phyloP scores from a whole-genome alignment of 2,888 invertebrate species.

The Drosophila pseudotalamancana region DNA sequence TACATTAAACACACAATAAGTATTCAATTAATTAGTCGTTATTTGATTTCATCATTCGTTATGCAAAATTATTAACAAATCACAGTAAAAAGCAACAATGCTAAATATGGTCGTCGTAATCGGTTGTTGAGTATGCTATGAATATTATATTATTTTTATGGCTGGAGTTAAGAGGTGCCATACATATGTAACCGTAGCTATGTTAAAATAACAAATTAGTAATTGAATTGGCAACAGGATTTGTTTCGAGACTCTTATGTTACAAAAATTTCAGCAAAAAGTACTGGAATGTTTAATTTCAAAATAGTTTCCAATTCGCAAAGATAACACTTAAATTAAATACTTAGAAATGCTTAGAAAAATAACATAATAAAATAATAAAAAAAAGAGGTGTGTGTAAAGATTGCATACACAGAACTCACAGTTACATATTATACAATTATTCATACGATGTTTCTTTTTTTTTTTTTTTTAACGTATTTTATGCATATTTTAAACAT shows the following conservation, averaged over 20 bases:
- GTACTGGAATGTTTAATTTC: constrained; percentile 51
- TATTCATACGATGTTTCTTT: constrained; percentile 1
- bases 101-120: constrained; percentile 53
- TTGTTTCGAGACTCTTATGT: not conserved
- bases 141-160: constrained; percentile 35
- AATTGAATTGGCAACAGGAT: not conserved
- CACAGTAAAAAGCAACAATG: constrained; percentile 77
- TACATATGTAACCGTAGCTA: constrained; percentile 38
- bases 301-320: constrained; percentile 30
- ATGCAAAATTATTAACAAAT: constrained; percentile 74
- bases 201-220: constrained; percentile 3
- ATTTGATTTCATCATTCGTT: constrained; percentile 41
- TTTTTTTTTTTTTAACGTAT: constrained; percentile 1
- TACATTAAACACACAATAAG: constrained; percentile 19
- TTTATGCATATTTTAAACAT: constrained; percentile 24
- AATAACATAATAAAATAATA: constrained; percentile 14
- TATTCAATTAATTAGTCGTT: constrained; percentile 29
- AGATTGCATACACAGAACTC: not conserved
- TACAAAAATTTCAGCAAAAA: not conserved
- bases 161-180: constrained; percentile 28
- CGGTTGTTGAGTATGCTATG: constrained; percentile 18
- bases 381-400: not conserved
- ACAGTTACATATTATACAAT: constrained; percentile 37
- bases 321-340: constrained; percentile 60
- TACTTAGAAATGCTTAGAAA: constrained; percentile 17